Base-by-base conservation (phyloP, 2,888 invertebrate species). In the Dicranocentrus wangi region DNA sequence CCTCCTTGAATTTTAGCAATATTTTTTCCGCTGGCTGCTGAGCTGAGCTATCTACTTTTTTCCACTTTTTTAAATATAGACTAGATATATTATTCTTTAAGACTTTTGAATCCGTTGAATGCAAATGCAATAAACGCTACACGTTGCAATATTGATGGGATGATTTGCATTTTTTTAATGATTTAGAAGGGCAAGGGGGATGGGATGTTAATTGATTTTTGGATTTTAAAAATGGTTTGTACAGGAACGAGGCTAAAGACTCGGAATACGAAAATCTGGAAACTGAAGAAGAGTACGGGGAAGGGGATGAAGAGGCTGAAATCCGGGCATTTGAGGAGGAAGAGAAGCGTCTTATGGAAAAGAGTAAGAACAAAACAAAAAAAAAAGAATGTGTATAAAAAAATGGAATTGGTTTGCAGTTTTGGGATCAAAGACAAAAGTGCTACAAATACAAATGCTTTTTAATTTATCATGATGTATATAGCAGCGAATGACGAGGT, bases 271-370 rank as follows among this genome's bases (percentile, higher is more conserved):
- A 88, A 75, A 88, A 88, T 76, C 77, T 87, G 47, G 88, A 88
- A 60, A 87, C 87, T 58, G 88, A 88, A 66, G 87, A 86, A 65
- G 85, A 86, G 17, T 85, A 86, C 55, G 82, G 81, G 53, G 86
- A 83, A 15, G 85, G 85, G 8, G 85, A 83, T 58, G 88, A 88
- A 60, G 86, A 87, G 21, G 87, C 87, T 42, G 87, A 91, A 85
- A 87, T 90, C 23, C 89, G 90, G 84, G 90, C 89, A 84, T 91
- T 91, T 86, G 91, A 91, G 86, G 88, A 90, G 61, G 91, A 91
- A 68, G 91, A 91, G 86, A 88, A 85, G 63, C 76, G 85, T 17
- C 81, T 86, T 2, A 83, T 86, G 83, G 85, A 82, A 32, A 86
- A 86, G 81, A 84, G 86, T 85, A 72, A 7, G 55, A 23, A 13